phyloP scores from a whole-genome alignment of 2,113 vertebrate species.

The Ellobius talpinus region DNA sequence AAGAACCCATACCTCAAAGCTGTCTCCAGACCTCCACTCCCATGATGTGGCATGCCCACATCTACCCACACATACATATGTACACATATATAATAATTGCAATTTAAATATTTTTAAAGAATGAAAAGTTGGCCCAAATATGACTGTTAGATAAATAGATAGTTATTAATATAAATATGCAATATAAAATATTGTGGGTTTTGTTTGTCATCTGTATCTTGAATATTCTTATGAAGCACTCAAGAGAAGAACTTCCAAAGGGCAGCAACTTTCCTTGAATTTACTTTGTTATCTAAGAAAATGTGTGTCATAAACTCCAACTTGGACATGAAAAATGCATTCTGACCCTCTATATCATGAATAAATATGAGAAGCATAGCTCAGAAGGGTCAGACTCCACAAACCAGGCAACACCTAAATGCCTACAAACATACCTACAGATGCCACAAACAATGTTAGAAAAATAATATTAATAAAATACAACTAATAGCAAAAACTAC shows the following conservation, averaged over 20 bases:
- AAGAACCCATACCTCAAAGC: neutral
- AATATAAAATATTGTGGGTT: neutral
- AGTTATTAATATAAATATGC: neutral
- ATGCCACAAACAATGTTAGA: neutral
- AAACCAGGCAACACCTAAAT: conserved; percentile 8
- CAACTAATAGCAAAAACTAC: conserved; percentile 28
- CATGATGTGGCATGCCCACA: neutral
- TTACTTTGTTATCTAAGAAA: neutral
- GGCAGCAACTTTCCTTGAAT: conserved; percentile 1
- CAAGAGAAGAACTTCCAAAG: conserved; percentile 2
- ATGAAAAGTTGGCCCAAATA: neutral
- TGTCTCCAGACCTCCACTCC: neutral
- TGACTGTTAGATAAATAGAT: neutral
- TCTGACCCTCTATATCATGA: conserved; percentile 1
- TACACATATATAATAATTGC: neutral
- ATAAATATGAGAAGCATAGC: neutral
- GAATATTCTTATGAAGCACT: neutral
- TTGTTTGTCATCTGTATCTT: neutral
- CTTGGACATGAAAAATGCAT: neutral
- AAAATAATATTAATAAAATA: conserved; percentile 36
- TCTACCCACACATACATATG: neutral
- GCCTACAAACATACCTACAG: conserved; percentile 8
- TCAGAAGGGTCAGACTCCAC: neutral
- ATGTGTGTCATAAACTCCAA: neutral
- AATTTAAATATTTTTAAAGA: neutral